phyloP scores from a whole-genome alignment of 2,888 invertebrate species.

The Eupithecia exiguata region DNA sequence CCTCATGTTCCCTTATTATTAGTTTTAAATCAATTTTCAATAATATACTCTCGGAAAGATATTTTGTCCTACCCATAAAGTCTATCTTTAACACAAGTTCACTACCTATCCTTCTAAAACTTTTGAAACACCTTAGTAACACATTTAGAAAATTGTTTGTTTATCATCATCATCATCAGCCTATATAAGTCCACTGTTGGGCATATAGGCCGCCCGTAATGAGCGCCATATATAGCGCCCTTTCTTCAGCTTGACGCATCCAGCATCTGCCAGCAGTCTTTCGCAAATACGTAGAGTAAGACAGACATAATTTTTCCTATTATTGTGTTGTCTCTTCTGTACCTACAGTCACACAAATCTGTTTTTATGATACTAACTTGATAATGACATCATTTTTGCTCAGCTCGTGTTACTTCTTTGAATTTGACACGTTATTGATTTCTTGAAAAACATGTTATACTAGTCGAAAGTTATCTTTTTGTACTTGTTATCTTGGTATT shows the following conservation, averaged over 20 bases:
- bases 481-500: not conserved
- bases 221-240: too few relatives aligned
- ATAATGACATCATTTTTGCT: slow-evolving; percentile 27
- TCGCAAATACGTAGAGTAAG: too few relatives aligned
- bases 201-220: too few relatives aligned
- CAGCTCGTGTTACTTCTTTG: slow-evolving; percentile 9
- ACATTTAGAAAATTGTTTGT: not conserved
- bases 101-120: not conserved
- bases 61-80: not conserved
- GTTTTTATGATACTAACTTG: slow-evolving; percentile 10
- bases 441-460: slow-evolving; percentile 4
- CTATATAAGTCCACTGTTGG: too few relatives aligned
- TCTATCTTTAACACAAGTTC: not conserved
- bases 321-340: not conserved
- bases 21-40: not conserved
- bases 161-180: too few relatives aligned
- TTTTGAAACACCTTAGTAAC: not conserved
- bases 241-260: too few relatives aligned
- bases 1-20: not conserved
- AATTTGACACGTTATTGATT: slow-evolving; percentile 11
- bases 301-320: too few relatives aligned
- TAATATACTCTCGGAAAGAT: not conserved
- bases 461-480: not conserved
- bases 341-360: not conserved
- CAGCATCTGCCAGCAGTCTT: too few relatives aligned